Evolutionary conservation across 1,140 invertebrate genomes (phyloP).

Genomic region (Drosophila oshimai): DNA sequence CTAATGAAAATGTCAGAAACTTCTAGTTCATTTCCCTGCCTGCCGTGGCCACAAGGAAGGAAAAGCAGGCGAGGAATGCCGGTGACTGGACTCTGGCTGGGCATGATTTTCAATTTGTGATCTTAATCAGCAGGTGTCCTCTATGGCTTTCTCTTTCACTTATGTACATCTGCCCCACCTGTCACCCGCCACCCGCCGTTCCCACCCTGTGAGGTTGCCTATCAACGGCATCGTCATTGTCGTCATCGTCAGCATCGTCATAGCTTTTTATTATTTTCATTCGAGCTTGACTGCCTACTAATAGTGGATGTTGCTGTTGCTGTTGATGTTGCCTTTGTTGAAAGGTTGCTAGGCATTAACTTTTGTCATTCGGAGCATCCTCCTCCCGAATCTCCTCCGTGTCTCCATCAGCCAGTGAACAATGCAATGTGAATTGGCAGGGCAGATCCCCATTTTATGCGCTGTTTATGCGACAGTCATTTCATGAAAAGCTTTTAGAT

Average conservation of each 20-base stretch:
- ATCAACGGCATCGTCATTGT: conserved; percentile 53
- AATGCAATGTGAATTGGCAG: conserved; percentile 77
- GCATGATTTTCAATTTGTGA: conserved; percentile 81
- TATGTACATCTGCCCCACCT: conserved; percentile 1
- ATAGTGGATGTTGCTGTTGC: conserved; percentile 50
- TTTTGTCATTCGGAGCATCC: conserved; percentile 67
- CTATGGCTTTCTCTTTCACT: conserved; percentile 26
- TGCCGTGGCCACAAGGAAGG: not conserved
- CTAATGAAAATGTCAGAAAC: conserved; percentile 39
- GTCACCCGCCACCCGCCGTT: not conserved
- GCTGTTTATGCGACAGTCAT: not conserved
- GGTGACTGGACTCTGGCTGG: not conserved
- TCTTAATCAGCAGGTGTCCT: conserved; percentile 82
- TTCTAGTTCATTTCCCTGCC: conserved; percentile 11
- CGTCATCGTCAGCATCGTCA: conserved; percentile 48
- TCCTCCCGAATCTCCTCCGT: conserved; percentile 1
- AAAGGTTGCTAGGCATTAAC: conserved; percentile 75
- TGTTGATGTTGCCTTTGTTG: conserved; percentile 53
- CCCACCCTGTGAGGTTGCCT: conserved; percentile 34
- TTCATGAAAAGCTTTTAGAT: not conserved
- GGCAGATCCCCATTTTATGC: not conserved
- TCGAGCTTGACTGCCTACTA: conserved; percentile 66
- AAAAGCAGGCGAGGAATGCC: not conserved
- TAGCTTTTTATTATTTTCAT: conserved; percentile 77
- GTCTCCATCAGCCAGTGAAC: conserved; percentile 52